Evolutionary conservation across 2,113 vertebrate species (phyloP), one percentile per base, ranked within the genome.

Genomic region (Grammomys dolichurus): DNA sequence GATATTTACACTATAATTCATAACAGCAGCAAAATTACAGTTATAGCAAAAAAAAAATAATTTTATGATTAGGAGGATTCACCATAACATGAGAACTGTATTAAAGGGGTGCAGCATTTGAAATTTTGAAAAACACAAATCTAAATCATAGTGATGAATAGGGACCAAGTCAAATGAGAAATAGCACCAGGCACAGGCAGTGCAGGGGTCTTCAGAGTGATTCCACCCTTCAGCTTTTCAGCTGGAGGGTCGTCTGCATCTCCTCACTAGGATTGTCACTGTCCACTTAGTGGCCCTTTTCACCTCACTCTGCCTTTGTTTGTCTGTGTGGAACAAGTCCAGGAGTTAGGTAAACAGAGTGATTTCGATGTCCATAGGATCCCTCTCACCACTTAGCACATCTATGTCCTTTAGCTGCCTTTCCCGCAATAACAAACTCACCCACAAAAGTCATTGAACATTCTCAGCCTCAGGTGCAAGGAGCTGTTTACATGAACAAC

Each of bases 401-500:
- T 1, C 36, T 81, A 36, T 56, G 89, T 73, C 86, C 28, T 76
- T 60, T 9, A 24, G 58, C 48, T 36, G 24, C 33, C 69, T 43
- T 54, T 69, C 94, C 56, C 46, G 13, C 58, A 31, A 31, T 12
- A 78, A 19, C 43, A 78, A 87, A 54, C 58, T 51, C 51, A 28
- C 69, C 51, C 48, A 84, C 88, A 76, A 46, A 56, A 31, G 46
- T 84, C 81, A 80, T 20, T 2, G 56, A 13, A 17, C 2, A 40
- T 24, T 70, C 43, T 95, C 88, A 73, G 40, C 63, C 72, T 60
- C 10, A 75, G 46, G 90, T 87, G 86, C 88, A 92, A 94, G 92
- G 72, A 95, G 48, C 95, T 78, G 76, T 89, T 77, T 7, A 43
- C 91, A 77, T n/a, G 85, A 60, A 90, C 73, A 80, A 58, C 75